A percentile compares a stretch with the other conserved stretches of the same genome.
Conservation (phyloP, 2,888 invertebrate species). For the Oligia fasciuncula region DNA sequence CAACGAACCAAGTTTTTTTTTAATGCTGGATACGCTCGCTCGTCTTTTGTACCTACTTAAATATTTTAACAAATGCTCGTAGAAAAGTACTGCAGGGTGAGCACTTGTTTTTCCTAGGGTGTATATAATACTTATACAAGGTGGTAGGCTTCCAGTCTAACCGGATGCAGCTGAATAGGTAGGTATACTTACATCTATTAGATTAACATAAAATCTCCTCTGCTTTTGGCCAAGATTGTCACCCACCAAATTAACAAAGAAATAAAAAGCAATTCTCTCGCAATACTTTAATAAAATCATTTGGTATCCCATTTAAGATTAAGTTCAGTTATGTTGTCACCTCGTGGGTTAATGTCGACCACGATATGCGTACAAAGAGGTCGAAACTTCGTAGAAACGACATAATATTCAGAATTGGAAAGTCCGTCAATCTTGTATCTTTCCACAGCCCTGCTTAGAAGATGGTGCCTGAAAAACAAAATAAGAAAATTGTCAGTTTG, state of each 20-base stretch:
- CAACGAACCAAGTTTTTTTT: neutral
- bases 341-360: conserved; percentile 90
- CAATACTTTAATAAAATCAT: conserved; percentile 35
- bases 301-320: conserved; percentile 19
- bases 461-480: conserved; percentile 91
- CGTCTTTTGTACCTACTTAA: no score
- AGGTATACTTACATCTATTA: neutral
- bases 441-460: conserved; percentile 93
- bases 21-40: neutral
- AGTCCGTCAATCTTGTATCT: conserved; percentile 95
- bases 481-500: neutral
- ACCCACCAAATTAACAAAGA: neutral
- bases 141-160: no score
- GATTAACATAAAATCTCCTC: neutral
- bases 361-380: conserved; percentile 94
- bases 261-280: neutral
- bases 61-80: no score
- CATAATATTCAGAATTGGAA: conserved; percentile 93
- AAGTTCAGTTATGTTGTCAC: conserved; percentile 62
- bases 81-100: no score
- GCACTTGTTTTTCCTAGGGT: no score
- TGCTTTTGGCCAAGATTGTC: neutral
- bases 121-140: no score
- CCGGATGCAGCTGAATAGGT: no score
- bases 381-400: conserved; percentile 91